phyloP scores from a whole-genome alignment of 2,113 vertebrate genomes.

The Sakesphorus luctuosus region DNA sequence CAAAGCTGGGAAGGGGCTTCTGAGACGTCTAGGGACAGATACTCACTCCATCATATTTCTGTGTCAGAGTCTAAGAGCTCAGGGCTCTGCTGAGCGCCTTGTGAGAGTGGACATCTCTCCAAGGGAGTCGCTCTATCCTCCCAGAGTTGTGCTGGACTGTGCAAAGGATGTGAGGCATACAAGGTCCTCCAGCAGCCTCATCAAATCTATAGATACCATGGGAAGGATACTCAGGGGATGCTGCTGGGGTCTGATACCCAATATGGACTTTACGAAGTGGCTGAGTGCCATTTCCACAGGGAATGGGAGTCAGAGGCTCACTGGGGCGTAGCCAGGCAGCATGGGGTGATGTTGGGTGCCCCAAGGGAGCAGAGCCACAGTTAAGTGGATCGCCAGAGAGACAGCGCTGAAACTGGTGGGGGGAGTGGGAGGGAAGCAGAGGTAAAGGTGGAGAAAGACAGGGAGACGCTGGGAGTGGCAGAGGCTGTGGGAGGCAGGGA shows the following conservation, averaged over 20 bases:
- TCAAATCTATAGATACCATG: rapidly evolving
- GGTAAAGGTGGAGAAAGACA: slow-evolving; percentile 15
- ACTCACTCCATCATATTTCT: rapidly evolving
- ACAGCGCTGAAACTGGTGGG: not conserved
- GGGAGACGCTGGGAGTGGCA: slow-evolving; percentile 63
- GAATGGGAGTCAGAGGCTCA: rapidly evolving
- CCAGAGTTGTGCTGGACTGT: not conserved
- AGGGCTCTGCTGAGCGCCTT: not conserved
- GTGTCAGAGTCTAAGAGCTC: not conserved
- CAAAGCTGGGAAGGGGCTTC: not conserved
- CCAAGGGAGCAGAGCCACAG: not conserved
- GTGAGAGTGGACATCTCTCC: not conserved
- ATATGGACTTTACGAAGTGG: rapidly evolving
- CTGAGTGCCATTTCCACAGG: not conserved
- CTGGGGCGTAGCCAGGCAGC: not conserved
- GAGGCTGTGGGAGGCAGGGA: slow-evolving; percentile 57
- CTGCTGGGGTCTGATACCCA: rapidly evolving
- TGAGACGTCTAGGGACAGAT: not conserved
- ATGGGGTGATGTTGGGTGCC: not conserved
- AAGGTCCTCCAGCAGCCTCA: not conserved
- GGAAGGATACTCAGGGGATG: not conserved
- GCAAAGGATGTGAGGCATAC: rapidly evolving
- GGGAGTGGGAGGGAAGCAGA: not conserved
- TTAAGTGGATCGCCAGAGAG: not conserved
- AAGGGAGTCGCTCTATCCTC: not conserved